Evolutionary conservation across 1,140 invertebrate species (phyloP).

Genomic region (Cotesia glomerata): DNA sequence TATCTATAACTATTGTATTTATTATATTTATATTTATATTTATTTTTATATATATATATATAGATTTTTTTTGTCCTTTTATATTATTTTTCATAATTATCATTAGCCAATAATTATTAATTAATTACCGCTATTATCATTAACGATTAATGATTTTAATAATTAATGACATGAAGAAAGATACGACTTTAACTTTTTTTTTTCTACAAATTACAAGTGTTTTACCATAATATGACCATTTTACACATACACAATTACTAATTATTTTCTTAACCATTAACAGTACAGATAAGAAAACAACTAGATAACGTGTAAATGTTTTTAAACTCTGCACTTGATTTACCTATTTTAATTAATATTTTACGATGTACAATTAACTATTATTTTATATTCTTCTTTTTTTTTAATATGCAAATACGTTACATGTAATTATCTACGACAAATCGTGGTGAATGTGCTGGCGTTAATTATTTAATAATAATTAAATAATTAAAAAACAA

Average conservation of each 20-base stretch:
- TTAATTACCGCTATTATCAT: background rate
- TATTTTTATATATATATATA: too few relatives aligned
- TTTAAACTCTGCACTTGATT: background rate
- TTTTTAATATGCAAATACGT: background rate
- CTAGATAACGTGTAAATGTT: too few relatives aligned
- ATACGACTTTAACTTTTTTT: background rate
- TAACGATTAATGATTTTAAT: background rate
- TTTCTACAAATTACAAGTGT: background rate
- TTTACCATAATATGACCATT: constrained; percentile 10
- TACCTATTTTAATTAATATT: constrained; percentile 18
- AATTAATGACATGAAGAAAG: background rate
- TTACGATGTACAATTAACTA: background rate
- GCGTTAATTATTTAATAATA: background rate
- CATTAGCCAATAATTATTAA: too few relatives aligned
- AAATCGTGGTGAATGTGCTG: background rate
- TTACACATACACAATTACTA: background rate
- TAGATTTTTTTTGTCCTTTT: too few relatives aligned
- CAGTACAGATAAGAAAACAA: background rate
- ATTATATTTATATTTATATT: too few relatives aligned
- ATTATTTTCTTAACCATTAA: background rate
- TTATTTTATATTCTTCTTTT: background rate
- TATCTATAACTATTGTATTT: background rate
- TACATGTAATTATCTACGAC: background rate
- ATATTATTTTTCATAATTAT: too few relatives aligned
- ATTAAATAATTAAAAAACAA: background rate